Conservation (phyloP, 2,888 invertebrate species). For the Idaea straminata region DNA sequence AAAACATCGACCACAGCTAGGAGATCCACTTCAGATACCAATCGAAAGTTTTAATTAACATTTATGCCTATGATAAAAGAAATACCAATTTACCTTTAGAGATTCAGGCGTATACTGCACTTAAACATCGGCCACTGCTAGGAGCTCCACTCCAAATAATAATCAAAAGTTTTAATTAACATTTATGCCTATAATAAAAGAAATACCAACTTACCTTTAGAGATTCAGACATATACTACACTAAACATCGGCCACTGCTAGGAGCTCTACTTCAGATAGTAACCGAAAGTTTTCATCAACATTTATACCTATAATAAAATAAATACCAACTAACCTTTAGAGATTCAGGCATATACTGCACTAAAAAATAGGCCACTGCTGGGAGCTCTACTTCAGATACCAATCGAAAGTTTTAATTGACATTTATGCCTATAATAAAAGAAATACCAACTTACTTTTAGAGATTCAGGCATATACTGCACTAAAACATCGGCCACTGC, state of each 20-base stretch:
- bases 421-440: not conserved
- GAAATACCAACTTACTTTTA: conserved; percentile 83
- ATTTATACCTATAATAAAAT: not conserved
- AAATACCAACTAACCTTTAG: conserved; percentile 83
- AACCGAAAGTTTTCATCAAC: conserved; percentile 94
- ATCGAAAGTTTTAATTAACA: conserved; percentile 94
- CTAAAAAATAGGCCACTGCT: conserved; percentile 88
- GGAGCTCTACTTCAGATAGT: conserved; percentile 91
- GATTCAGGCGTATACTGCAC: conserved; percentile 91
- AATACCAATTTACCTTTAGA: conserved; percentile 83
- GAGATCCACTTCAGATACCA: conserved; percentile 91
- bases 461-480: conserved; percentile 90
- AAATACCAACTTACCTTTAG: conserved; percentile 83
- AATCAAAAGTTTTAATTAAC: conserved; percentile 95
- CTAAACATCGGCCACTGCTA: conserved; percentile 89
- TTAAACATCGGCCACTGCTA: conserved; percentile 88
- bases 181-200: not conserved
- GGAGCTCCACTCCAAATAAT: conserved; percentile 91
- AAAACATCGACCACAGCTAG: conserved; percentile 90
- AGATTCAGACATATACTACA: conserved; percentile 91
- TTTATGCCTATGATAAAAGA: not conserved
- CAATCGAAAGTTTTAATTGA: conserved; percentile 94
- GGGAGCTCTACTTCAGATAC: conserved; percentile 91
- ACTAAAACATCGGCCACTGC: conserved; percentile 89
- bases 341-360: conserved; percentile 91